phyloP scores from a whole-genome alignment of 1,140 invertebrate genomes.

The Drosophila arizonae region DNA sequence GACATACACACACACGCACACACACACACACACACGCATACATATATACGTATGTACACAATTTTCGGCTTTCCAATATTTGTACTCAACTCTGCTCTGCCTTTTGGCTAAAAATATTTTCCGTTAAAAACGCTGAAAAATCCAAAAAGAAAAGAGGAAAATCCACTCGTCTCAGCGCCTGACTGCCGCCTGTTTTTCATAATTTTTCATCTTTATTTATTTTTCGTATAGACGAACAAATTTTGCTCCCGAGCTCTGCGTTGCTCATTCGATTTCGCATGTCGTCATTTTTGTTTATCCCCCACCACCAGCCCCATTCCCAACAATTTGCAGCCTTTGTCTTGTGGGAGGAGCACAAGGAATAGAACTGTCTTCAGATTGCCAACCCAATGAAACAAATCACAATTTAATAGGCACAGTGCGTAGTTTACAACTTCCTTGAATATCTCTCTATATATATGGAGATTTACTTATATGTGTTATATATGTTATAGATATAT shows the following conservation, averaged over 20 bases:
- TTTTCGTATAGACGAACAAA: conserved; percentile 55
- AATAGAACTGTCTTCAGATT: conserved; percentile 15
- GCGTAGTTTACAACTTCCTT: conserved; percentile 73
- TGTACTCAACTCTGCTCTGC: conserved; percentile 63
- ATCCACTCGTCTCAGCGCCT: conserved; percentile 50
- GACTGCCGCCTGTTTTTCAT: conserved; percentile 72
- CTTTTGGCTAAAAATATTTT: conserved; percentile 77
- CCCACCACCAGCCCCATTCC: conserved; percentile 15
- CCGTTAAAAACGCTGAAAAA: conserved; percentile 57
- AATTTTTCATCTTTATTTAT: conserved; percentile 78
- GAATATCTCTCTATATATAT: conserved; percentile 47
- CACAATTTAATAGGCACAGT: conserved; percentile 64
- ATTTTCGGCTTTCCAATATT: conserved; percentile 76
- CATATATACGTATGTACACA: conserved; percentile 6
- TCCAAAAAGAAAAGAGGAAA: conserved; percentile 54
- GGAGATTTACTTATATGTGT: conserved; percentile 2
- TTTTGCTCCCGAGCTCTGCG: conserved; percentile 51
- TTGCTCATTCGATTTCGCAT: conserved; percentile 52
- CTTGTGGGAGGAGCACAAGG: conserved; percentile 18
- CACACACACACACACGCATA: conserved; percentile 11
- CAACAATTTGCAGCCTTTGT: conserved; percentile 44
- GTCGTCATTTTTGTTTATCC: conserved; percentile 77
- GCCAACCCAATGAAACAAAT: conserved; percentile 58
- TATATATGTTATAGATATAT: conserved; percentile 10
- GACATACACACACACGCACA: conserved; percentile 3